phyloP scores from a whole-genome alignment of 1,140 invertebrate species.

The Drosophila burlai region DNA sequence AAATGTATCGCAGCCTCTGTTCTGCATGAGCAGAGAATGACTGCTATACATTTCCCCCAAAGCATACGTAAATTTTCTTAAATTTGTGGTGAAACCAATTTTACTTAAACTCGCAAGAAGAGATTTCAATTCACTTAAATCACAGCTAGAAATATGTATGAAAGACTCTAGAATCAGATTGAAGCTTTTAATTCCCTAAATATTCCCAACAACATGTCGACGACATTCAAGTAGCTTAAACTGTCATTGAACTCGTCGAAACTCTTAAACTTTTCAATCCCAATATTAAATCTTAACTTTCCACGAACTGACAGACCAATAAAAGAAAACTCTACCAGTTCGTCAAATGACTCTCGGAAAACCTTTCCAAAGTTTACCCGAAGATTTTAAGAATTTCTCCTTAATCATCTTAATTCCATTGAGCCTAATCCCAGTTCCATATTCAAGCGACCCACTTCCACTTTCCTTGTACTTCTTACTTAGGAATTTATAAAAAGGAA shows the following conservation, averaged over 20 bases:
- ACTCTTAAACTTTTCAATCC: slow-evolving; percentile 32
- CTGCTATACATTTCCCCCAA: too few relatives aligned
- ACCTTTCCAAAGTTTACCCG: neutral
- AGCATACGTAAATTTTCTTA: neutral
- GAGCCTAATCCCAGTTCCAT: slow-evolving; percentile 34
- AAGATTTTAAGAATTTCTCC: slow-evolving; percentile 4
- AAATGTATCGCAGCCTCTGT: slow-evolving; percentile 5
- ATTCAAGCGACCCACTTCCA: slow-evolving; percentile 15
- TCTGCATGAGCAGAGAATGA: too few relatives aligned
- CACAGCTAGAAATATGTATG: neutral
- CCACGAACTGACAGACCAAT: neutral
- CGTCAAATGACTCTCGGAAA: slow-evolving; percentile 29
- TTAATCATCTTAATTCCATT: slow-evolving; percentile 43
- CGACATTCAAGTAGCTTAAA: slow-evolving; percentile 6
- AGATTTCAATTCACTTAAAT: neutral
- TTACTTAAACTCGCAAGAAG: neutral
- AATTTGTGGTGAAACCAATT: neutral
- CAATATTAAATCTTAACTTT: slow-evolving; percentile 16
- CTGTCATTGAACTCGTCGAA: slow-evolving; percentile 4
- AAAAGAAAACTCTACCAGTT: slow-evolving; percentile 6
- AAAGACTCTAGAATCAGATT: neutral
- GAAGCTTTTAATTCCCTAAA: neutral
- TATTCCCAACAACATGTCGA: neutral
- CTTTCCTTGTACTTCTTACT: slow-evolving; percentile 59
- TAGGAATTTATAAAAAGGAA: slow-evolving; percentile 23